Conservation (phyloP, 2,113 vertebrate genomes). For the Gobius niger region DNA sequence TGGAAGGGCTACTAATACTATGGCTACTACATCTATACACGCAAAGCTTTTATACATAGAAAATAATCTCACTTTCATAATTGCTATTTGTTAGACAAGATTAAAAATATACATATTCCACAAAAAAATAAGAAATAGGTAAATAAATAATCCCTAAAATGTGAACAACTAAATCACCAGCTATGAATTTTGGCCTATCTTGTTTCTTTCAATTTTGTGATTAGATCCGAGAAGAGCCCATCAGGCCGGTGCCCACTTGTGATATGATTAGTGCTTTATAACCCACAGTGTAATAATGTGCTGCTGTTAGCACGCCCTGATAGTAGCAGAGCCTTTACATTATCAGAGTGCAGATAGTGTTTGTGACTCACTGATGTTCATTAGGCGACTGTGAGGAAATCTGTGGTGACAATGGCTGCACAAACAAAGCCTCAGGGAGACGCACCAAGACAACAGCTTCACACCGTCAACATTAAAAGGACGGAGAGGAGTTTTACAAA, state of each 20-base stretch:
- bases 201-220: not conserved
- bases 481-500: not conserved
- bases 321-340: conserved; percentile 11
- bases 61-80: no score
- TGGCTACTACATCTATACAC: no score
- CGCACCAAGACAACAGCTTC: not conserved
- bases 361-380: conserved; percentile 25
- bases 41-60: no score
- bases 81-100: no score
- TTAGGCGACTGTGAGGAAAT: conserved; percentile 9
- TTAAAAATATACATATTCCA: no score
- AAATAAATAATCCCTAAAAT: no score
- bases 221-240: not conserved
- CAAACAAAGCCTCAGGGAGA: conserved; percentile 10
- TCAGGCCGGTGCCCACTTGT: not conserved
- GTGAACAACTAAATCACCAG: no score
- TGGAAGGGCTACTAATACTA: no score
- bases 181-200: not conserved
- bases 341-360: conserved; percentile 12
- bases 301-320: not conserved
- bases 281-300: not conserved
- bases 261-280: not conserved
- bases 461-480: not conserved
- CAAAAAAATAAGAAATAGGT: no score
- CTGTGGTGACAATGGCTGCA: conserved; percentile 14